Conservation (phyloP, 2,113 vertebrate species). For the Paraplagusia blochii region DNA sequence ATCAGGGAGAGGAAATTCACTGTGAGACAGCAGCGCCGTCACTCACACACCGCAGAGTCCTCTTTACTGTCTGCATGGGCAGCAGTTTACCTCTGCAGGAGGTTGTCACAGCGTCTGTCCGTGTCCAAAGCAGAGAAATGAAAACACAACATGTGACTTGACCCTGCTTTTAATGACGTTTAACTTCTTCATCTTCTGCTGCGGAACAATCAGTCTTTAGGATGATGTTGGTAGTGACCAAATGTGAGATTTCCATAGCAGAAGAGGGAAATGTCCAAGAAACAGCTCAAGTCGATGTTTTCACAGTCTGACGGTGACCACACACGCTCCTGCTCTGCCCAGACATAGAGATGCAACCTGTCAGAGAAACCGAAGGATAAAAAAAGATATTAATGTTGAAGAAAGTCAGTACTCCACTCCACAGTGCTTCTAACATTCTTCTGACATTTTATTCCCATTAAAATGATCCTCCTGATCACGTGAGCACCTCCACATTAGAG, state of each 20-base stretch:
- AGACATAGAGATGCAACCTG: constrained; percentile 93
- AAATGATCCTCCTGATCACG: too few relatives aligned
- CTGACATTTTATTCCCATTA: too few relatives aligned
- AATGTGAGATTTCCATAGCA: background rate
- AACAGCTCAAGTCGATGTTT: background rate
- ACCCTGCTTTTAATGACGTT: background rate
- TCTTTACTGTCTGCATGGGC: constrained; percentile 8
- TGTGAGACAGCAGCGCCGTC: constrained; percentile 38
- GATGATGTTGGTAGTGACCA: background rate
- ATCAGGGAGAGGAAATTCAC: constrained; percentile 12
- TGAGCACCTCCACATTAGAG: too few relatives aligned
- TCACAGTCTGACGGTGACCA: constrained; percentile 91
- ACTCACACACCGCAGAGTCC: constrained; percentile 16
- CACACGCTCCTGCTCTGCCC: constrained; percentile 92
- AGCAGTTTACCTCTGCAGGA: constrained; percentile 14
- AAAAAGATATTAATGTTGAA: background rate
- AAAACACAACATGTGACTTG: too few relatives aligned
- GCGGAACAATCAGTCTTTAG: constrained; percentile 1
- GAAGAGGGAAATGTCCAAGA: background rate
- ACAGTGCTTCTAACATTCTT: too few relatives aligned
- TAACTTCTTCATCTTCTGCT: background rate
- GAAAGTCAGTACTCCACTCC: too few relatives aligned
- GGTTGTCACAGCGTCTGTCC: background rate
- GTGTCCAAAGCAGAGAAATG: too few relatives aligned
- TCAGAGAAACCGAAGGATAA: constrained; percentile 19